Base-by-base conservation (phyloP, 2,113 vertebrate species). In the Arvicanthis niloticus region DNA sequence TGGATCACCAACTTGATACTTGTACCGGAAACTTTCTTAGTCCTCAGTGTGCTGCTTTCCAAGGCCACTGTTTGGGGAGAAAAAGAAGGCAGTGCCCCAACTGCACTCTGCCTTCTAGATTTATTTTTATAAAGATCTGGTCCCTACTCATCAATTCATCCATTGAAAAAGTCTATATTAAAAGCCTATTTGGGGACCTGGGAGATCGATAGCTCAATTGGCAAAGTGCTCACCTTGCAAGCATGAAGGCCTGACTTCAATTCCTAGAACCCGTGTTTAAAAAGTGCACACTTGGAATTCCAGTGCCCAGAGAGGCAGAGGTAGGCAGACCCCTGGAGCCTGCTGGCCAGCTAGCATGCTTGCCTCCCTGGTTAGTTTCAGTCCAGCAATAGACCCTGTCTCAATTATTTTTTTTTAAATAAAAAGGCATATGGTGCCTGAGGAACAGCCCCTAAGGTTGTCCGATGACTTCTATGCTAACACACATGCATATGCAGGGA, bases 141-240 rank as follows among this genome's bases (percentile, higher is more conserved):
- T 93, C 29, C 62, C 3, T 68, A 76, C 12, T 88, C 60, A 67
- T 40, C 73, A 12, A 70, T 26, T 51, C 42, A 78, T 45, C 86
- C 9, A n/a, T 13, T 91, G 10, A 95, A 84, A 97, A 94, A 77
- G 45, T 51, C 86, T 88, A 82, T 40, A 73, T 78, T 89, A 51
- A 75, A 82, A 5, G 37, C 21, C 34, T 73, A 34, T 3, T 56
- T 86, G 5, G 62, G 42, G 17, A 42, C 29, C 84, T 70, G 85
- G 65, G 11, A 48, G n/a, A n/a, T n/a, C n/a, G 26, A 67, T 34
- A 17, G 42, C 17, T 86, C 16, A 12, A 4, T 67, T 65, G 12
- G 24, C 17, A 6, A 68, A 51, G 82, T 42, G 24, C 29, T 67
- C n/a, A 51, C 31, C 85, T 68, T 37, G 42, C 19, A 85, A 67